These are phyloP conservation scores for Agonum fuliginosum DNA, from an alignment of 2,888 invertebrate genomes.

Conservation along the genomic window DNA sequence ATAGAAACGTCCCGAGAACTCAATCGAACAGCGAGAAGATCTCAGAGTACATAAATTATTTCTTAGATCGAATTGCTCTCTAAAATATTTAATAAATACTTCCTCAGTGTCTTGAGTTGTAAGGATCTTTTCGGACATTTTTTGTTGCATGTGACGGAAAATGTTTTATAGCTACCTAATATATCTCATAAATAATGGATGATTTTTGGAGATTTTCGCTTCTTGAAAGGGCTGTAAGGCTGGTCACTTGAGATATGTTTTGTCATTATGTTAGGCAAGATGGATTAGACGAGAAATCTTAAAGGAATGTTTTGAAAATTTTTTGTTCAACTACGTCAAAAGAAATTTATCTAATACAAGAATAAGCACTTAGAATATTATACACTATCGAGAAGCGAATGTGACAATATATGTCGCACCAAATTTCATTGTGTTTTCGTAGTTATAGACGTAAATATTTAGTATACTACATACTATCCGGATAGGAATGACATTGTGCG, in stretches of 20 bases:
- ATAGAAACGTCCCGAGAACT: constrained; percentile 20
- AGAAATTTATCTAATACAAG: constrained; percentile 4
- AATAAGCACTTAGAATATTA: background rate
- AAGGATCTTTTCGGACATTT: background rate
- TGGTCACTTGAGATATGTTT: constrained; percentile 38
- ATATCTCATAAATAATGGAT: constrained; percentile 34
- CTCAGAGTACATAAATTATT: constrained; percentile 28
- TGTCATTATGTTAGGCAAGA: constrained; percentile 32
- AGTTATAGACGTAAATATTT: too few species aligned
- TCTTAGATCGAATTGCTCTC: constrained; percentile 6
- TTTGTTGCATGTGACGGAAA: background rate
- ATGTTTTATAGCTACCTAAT: constrained; percentile 34
- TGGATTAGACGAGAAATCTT: constrained; percentile 13
- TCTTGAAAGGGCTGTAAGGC: constrained; percentile 1
- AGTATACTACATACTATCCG: too few species aligned
- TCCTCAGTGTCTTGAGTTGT: background rate
- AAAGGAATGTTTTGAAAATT: constrained; percentile 25
- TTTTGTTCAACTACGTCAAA: background rate
- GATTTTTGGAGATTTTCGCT: background rate
- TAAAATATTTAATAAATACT: constrained; percentile 36
- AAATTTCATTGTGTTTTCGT: too few species aligned
- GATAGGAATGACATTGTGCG: too few species aligned
- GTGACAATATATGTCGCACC: too few species aligned
- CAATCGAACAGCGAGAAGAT: background rate
- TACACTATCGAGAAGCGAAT: too few species aligned